These are phyloP conservation scores for Acipenser oxyrinchus DNA, from an alignment of 2,797 vertebrate species.

Conservation along the genomic window DNA sequence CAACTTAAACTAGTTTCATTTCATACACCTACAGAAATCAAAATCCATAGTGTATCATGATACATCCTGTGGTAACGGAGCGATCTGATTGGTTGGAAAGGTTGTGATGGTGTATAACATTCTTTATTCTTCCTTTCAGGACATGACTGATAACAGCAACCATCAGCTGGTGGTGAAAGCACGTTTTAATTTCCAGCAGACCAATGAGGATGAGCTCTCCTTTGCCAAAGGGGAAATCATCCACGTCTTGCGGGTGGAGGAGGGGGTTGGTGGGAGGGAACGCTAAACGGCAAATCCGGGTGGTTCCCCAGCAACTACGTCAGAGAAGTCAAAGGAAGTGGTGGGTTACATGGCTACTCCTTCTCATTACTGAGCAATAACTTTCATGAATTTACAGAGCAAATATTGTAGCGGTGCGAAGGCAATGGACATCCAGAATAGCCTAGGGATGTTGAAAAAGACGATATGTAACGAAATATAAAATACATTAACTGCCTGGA, in stretches of 20 bases:
- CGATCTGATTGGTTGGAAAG: too few relatives aligned
- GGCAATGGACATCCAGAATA: too few relatives aligned
- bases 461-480: too few relatives aligned
- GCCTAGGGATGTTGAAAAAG: too few relatives aligned
- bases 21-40: neutral
- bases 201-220: slow-evolving; percentile 94
- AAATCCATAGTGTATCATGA: too few relatives aligned
- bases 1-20: neutral
- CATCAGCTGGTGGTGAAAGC: slow-evolving; percentile 85
- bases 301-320: slow-evolving; percentile 99
- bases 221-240: slow-evolving; percentile 92
- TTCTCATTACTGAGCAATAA: too few relatives aligned
- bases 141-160: slow-evolving; percentile 93
- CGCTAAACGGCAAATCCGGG: slow-evolving; percentile 76
- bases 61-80: too few relatives aligned
- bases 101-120: too few relatives aligned
- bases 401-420: too few relatives aligned
- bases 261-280: slow-evolving; percentile 98
- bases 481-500: too few relatives aligned
- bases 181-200: slow-evolving; percentile 94
- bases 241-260: slow-evolving; percentile 86
- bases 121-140: slow-evolving; percentile 50
- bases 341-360: slow-evolving; percentile 52
- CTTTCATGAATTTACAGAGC: too few relatives aligned
- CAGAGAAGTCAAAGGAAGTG: slow-evolving; percentile 87